Conservation (phyloP, 2,797 vertebrate genomes). For the Xenops minutus region DNA sequence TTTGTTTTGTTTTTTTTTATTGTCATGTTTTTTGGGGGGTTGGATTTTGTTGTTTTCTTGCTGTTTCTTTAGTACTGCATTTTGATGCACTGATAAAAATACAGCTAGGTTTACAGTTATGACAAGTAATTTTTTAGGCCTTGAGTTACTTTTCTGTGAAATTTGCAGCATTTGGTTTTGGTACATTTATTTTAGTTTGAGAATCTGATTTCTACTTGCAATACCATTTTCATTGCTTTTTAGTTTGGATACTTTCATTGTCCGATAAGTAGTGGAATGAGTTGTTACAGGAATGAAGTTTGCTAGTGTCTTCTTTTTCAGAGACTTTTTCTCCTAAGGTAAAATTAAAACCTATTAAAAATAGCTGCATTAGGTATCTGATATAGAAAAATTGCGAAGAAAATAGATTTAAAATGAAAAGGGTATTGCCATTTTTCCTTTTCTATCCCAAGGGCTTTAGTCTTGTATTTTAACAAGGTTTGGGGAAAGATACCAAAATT, state of each 20-base stretch:
- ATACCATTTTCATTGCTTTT: neutral
- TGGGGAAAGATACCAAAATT: neutral
- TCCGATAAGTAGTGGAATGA: neutral
- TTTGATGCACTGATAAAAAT: neutral
- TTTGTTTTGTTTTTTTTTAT: too few relatives aligned
- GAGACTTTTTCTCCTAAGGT: neutral
- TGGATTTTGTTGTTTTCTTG: neutral
- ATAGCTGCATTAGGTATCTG: neutral
- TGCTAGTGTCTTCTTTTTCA: neutral
- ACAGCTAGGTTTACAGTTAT: neutral
- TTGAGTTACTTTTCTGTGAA: neutral
- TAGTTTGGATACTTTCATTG: neutral
- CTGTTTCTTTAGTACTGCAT: neutral
- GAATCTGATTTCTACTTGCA: neutral
- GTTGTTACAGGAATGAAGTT: neutral
- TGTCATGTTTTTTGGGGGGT: neutral
- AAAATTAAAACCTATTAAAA: neutral
- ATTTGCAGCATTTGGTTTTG: neutral
- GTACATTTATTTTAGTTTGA: neutral
- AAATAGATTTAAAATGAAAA: neutral
- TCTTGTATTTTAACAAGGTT: neutral
- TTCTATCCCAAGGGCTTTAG: neutral
- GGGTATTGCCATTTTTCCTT: fast-evolving
- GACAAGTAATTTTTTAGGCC: neutral
- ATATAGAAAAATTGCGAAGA: neutral